A percentile compares a stretch with the other conserved stretches of the same genome.
phyloP scores from a whole-genome alignment of 2,113 vertebrate genomes.

The Paralichthys olivaceus region DNA sequence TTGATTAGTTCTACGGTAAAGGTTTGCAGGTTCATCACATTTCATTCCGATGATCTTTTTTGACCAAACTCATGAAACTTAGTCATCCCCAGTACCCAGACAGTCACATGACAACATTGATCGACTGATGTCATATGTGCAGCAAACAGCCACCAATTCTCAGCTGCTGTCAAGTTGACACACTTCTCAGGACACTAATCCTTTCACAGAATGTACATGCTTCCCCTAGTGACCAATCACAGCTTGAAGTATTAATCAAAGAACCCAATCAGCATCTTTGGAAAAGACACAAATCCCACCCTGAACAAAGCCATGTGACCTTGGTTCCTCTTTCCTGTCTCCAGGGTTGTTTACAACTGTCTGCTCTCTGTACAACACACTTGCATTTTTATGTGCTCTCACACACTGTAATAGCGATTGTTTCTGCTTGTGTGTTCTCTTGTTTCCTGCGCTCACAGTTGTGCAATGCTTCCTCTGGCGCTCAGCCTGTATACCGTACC shows the following conservation, averaged over 20 bases:
- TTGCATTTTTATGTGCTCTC: neutral
- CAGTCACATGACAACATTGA: neutral
- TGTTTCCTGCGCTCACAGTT: constrained; percentile 41
- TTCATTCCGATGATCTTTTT: no score
- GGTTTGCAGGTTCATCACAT: no score
- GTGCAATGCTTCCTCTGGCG: constrained; percentile 29
- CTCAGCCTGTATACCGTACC: neutral
- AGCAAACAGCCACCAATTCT: neutral
- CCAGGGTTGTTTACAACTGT: constrained; percentile 19
- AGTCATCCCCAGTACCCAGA: no score
- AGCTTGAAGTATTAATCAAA: constrained; percentile 22
- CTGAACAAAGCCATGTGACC: constrained; percentile 20
- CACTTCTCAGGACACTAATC: constrained; percentile 48
- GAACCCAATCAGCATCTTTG: constrained; percentile 42
- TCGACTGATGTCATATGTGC: neutral
- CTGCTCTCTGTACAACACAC: constrained; percentile 1
- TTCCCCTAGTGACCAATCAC: constrained; percentile 34
- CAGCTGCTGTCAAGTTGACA: constrained; percentile 27
- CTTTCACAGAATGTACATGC: constrained; percentile 39
- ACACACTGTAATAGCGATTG: constrained; percentile 7
- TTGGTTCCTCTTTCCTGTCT: constrained; percentile 50
- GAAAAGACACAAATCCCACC: neutral
- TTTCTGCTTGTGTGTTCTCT: constrained; percentile 18
- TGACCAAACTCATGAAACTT: no score
- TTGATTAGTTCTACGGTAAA: no score